Base-by-base conservation (phyloP, 2,888 invertebrate species). In the Drosophila ochracea region DNA sequence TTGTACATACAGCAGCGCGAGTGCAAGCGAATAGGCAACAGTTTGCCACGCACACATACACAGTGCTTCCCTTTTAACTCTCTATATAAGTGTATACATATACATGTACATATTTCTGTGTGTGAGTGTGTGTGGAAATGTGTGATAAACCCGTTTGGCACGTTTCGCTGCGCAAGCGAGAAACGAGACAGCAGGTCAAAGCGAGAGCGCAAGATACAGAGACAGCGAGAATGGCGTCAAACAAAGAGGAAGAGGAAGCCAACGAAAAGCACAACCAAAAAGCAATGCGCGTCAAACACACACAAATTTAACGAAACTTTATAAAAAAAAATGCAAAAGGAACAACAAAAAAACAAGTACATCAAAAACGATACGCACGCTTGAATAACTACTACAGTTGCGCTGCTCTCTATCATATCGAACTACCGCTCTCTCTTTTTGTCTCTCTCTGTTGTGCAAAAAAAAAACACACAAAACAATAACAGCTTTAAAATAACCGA, bases 201-300 rank as follows among this genome's bases (percentile, higher is more conserved):
- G 57, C 61, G 80, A 73, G 69, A 79, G 65, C 16, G 63, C 50
- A 59, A 30, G 16, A 65, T 11, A 69, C 35, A 70, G 67, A 71
- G 60, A 68, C 66, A 68, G 63, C 71, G 71, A 62, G 75, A 75
- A 74, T 68, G 76, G 59, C 78, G 80, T 76, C 87, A 88, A 88
- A 88, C 90, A 91, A 91, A 84, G 87, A 88, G 90, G 91, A 91
- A 88, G 90, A 88, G 90, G 91, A 91, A 88, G 91, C 89, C 74
- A 82, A 82, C 75, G 64, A 74, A 83, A 76, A 71, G 59, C 76
- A 62, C 68, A 76, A 55, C 52, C 58, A 69, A 73, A 73, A 69
- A 59, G 64, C 72, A 76, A 71, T 64, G 55, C 61, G 73, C 82
- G 47, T 54, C 73, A 77, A 82, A 73, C 68, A 78, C 59, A 78